A percentile compares a stretch with the other conserved stretches of the same genome.
These are phyloP conservation scores for Lepus europaeus DNA, from an alignment of 2,113 vertebrate species.

Conservation along the genomic window DNA sequence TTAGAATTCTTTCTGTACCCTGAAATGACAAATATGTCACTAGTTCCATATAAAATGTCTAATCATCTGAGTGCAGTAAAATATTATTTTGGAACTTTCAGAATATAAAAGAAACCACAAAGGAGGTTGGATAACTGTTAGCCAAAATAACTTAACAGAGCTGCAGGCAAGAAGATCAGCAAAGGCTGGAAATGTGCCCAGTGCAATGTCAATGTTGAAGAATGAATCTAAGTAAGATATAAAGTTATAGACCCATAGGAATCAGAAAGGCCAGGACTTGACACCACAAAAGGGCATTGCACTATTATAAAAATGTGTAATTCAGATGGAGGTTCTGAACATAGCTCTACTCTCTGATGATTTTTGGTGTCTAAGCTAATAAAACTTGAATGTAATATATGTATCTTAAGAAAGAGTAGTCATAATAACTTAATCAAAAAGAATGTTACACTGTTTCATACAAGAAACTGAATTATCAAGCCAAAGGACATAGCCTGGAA, in stretches of 20 bases:
- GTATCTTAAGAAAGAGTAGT: constrained; percentile 15
- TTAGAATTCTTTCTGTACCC: constrained; percentile 58
- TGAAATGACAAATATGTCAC: constrained; percentile 67
- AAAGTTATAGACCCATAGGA: constrained; percentile 22
- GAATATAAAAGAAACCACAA: constrained; percentile 56
- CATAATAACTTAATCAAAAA: constrained; percentile 8
- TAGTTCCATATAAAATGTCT: constrained; percentile 56
- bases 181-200: neutral
- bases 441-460: neutral
- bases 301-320: constrained; percentile 23
- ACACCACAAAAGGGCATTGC: neutral
- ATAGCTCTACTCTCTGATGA: neutral
- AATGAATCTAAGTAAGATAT: constrained; percentile 54
- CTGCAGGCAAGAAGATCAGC: neutral
- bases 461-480: constrained; percentile 40
- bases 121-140: constrained; percentile 11
- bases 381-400: constrained; percentile 13
- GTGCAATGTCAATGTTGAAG: neutral
- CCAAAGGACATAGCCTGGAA: neutral
- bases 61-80: constrained; percentile 39
- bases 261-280: neutral
- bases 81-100: neutral
- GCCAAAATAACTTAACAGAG: constrained; percentile 55
- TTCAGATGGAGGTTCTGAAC: neutral
- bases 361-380: neutral